A percentile compares a stretch with the other conserved stretches of the same genome.
These are phyloP conservation scores for Yponomeuta cagnagella DNA, from an alignment of 2,888 invertebrate genomes.

Conservation along the genomic window DNA sequence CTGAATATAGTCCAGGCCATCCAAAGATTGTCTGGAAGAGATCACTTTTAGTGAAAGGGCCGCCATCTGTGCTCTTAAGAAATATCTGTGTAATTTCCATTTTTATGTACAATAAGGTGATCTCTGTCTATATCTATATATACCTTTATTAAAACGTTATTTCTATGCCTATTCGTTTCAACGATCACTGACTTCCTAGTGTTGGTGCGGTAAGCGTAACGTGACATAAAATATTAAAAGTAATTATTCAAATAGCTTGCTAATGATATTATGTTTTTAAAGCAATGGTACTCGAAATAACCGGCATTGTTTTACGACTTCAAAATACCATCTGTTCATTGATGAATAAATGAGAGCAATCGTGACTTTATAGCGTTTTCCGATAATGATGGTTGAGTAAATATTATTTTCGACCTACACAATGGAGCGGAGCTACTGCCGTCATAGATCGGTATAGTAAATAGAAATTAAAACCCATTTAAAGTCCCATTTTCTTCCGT, in stretches of 20 bases:
- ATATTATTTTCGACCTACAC: background rate
- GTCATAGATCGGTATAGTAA: background rate
- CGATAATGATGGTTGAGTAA: background rate
- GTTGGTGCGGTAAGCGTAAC: background rate
- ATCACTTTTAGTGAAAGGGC: too few species aligned
- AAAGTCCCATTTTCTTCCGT: background rate
- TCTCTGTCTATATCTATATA: too few species aligned
- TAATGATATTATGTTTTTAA: background rate
- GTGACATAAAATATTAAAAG: background rate
- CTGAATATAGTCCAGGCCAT: too few species aligned
- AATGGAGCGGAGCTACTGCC: background rate
- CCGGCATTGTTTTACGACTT: background rate
- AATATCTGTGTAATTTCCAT: too few species aligned
- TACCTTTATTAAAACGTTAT: too few species aligned
- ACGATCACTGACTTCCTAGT: too few species aligned
- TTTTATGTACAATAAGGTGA: too few species aligned
- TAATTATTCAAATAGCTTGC: background rate
- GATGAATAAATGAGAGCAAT: background rate
- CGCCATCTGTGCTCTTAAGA: too few species aligned
- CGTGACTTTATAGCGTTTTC: background rate
- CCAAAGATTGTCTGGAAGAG: too few species aligned
- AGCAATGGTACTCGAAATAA: background rate
- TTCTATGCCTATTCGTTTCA: too few species aligned
- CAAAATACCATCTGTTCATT: background rate
- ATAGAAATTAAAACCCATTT: background rate